Evolutionary conservation across 2,797 vertebrate genomes (phyloP).

Genomic region (Pangasius krempfi): DNA sequence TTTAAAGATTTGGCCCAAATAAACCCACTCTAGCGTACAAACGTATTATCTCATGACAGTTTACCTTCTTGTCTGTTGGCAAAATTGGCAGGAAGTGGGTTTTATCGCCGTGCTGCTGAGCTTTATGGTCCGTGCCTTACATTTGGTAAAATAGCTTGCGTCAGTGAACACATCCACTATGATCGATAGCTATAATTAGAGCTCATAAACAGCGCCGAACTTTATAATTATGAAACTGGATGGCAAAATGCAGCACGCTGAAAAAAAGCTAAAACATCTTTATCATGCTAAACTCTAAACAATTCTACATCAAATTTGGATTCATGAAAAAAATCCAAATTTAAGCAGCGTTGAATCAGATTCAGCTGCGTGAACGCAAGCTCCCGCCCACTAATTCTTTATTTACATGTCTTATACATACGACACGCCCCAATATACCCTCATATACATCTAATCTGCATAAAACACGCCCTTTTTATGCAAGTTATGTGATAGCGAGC

Average conservation of each 20-base stretch:
- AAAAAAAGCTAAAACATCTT: background rate
- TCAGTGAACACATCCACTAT: constrained; percentile 71
- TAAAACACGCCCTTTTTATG: background rate
- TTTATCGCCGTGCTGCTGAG: constrained; percentile 40
- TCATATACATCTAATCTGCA: background rate
- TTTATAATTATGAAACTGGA: constrained; percentile 74
- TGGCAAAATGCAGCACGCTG: background rate
- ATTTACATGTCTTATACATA: background rate
- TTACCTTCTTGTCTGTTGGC: background rate
- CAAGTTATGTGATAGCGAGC: background rate
- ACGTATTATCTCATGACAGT: background rate
- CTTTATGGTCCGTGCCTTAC: constrained; percentile 35
- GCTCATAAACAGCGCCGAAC: constrained; percentile 67
- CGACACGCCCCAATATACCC: background rate
- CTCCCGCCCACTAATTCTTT: background rate
- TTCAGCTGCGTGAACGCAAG: background rate
- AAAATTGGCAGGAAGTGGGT: background rate
- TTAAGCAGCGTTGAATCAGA: background rate
- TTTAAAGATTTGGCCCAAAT: background rate
- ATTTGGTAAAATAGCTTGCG: constrained; percentile 65
- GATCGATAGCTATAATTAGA: constrained; percentile 79
- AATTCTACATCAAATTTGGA: too few relatives aligned
- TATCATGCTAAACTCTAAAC: too few relatives aligned
- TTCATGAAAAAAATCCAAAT: too few relatives aligned
- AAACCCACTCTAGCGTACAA: background rate